Conservation (phyloP, 2,113 vertebrate species). For the Shinisaurus crocodilurus region DNA sequence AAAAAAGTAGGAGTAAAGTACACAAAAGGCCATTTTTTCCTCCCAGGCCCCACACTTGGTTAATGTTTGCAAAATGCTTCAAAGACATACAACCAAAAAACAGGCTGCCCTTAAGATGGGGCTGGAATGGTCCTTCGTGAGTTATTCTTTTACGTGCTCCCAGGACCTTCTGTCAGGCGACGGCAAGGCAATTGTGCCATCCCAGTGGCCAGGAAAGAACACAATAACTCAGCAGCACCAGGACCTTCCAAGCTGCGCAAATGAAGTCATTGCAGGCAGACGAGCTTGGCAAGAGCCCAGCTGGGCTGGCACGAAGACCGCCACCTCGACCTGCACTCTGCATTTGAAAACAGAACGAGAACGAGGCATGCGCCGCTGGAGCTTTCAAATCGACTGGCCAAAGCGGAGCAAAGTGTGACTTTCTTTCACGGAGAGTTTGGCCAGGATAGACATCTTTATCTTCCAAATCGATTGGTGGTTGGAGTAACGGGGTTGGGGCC, state of each 20-base stretch:
- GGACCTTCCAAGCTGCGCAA: too few relatives aligned
- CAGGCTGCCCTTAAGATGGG: neutral
- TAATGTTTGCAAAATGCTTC: neutral
- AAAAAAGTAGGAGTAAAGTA: too few relatives aligned
- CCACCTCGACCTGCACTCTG: neutral
- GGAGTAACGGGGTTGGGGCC: too few relatives aligned
- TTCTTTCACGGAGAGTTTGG: fast-evolving
- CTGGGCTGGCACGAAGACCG: neutral
- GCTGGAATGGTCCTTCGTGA: too few relatives aligned
- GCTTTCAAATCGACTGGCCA: slow-evolving; percentile 45
- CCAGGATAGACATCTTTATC: neutral
- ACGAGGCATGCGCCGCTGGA: slow-evolving; percentile 48
- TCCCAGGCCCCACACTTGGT: too few relatives aligned
- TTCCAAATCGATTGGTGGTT: too few relatives aligned
- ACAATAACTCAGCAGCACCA: too few relatives aligned
- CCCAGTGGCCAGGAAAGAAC: neutral
- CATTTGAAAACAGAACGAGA: neutral
- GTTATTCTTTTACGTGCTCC: neutral
- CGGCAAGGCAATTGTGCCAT: neutral
- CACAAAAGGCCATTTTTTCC: neutral
- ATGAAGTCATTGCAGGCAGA: neutral
- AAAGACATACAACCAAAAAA: neutral
- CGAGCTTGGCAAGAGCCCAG: neutral
- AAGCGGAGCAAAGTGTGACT: slow-evolving; percentile 44
- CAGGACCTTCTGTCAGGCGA: neutral